Base-by-base conservation (phyloP, 1,140 invertebrate species). In the Drosophila punjabiensis region DNA sequence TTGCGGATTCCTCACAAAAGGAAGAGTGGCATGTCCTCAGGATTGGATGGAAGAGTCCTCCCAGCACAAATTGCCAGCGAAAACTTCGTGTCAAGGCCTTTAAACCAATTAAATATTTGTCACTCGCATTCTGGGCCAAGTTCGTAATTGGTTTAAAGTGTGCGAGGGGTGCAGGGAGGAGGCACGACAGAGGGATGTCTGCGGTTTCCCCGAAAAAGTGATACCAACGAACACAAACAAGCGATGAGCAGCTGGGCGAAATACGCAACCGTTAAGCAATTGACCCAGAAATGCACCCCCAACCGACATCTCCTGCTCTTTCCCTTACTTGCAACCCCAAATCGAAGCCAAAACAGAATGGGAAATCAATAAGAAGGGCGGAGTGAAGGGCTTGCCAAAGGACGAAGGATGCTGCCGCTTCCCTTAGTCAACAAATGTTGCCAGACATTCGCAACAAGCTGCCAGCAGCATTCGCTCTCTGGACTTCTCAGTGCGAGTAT, bases 281-380 rank as follows among this genome's bases (percentile, higher is more conserved):
- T 79, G 76, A 79, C 77, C 77, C 68, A 79, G 67, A 79, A 79
- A 77, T 43, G 20, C 52, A 60, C 56, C 33, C 37, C 32, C 69
- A 24, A n/a, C 30, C 50, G 32, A 20, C 16, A 47, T 35, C 18
- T 35, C 4, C 18, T 11, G 1, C 14, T 69, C 20, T 20, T 28
- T 20, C 20, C n/a, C 11, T 10, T n/a, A 13, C 13, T 35, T 33
- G 16, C 65, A 53, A 47, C 75, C 47, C 41, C 37, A 43, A 79
- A 64, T 78, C 76, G 66, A 79, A 79, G 39, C 41, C 43, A 37
- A 37, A 78, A 79, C 65, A 55, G 41, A 62, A 62, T 47, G 28
- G n/a, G 75, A 79, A 79, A 79, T 79, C 76, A 64, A 79, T 79
- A 79, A 14, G 53, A 70, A 47, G 41, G 16, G 6, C 9, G 13